phyloP scores from a whole-genome alignment of 2,113 vertebrate genomes.

The Talpa occidentalis region DNA sequence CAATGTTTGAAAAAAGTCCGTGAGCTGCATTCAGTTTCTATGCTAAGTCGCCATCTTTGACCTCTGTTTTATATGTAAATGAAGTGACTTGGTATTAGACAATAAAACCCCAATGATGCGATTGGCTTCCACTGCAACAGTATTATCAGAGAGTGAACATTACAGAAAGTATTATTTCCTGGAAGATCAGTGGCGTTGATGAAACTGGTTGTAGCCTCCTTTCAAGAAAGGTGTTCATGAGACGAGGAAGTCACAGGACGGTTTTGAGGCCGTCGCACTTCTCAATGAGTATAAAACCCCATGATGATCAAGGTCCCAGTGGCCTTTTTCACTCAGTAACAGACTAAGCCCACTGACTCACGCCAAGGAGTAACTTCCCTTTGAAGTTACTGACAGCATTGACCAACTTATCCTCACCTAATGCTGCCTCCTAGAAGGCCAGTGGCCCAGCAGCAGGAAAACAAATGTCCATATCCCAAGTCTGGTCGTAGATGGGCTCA shows the following conservation, averaged over 20 bases:
- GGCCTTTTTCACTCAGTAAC: not conserved
- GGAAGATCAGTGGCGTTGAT: not conserved
- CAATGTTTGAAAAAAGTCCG: not conserved
- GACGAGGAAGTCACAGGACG: not conserved
- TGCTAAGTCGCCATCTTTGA: not conserved
- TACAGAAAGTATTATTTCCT: not conserved
- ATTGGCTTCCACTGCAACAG: not conserved
- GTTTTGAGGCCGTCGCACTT: not conserved
- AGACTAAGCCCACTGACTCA: not conserved
- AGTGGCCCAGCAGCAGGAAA: not conserved
- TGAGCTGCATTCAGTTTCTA: not conserved
- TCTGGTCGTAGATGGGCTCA: not conserved
- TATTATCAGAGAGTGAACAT: not conserved
- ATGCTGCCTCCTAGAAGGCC: not conserved
- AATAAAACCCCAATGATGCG: not conserved
- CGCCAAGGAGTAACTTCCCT: not conserved
- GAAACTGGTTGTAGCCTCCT: not conserved
- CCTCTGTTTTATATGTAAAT: not conserved
- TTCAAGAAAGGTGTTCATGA: not conserved
- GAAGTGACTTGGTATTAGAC: not conserved
- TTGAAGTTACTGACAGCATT: not conserved
- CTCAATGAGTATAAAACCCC: not conserved
- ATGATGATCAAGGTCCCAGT: not conserved
- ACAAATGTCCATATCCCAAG: not conserved
- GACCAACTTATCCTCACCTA: not conserved